Evolutionary conservation across 2,797 vertebrate species (phyloP), one percentile per base, ranked within the genome.

Genomic region (Coluber constrictor): DNA sequence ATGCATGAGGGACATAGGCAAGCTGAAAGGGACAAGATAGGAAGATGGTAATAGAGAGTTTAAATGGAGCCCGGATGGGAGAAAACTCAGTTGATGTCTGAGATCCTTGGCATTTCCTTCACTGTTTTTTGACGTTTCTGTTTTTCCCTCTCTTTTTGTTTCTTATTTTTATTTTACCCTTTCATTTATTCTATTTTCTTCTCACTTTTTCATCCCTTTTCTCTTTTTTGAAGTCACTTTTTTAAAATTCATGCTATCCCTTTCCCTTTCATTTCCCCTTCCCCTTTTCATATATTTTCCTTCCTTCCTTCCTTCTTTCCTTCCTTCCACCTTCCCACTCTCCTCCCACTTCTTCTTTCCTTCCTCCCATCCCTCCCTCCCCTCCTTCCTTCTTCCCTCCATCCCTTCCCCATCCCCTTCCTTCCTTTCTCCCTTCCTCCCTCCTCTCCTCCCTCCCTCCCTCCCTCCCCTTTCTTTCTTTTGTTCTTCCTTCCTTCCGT

Each of bases 401-500:
- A 0, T 6, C 6, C 59, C 59, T 7, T 6, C 55, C 55, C 2
- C 12, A 2, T 12, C 2, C 3, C 11, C 11, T 3, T 13, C 11
- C 11, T 6, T 55, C 3, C 7, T 6, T 54, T 9, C 51, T 8
- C 8, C 9, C 54, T 7, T 12, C 54, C 12, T 5, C 16, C 15
- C 4, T 5, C 16, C 15, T 4, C 1, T 55, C 12, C 13, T 4
- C 1, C 59, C 59, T 1, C 8, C 20, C 2, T 8, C 0, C 5
- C 2, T 1, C 25, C 3, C 23, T 9, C 8, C 60, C 23, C 10
- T 25, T 25, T 3, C 2, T 7, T 18, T 9, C 5, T 55, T 4
- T 8, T 0, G 23, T 29, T 10, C 10, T 4, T n/a, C 0, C 12
- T 5, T n/a, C 4, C 27, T 3, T 12, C 10, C 27, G 0, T 11